Percentiles rank a stretch among this genome's conserved stretches.
These are phyloP conservation scores for Pelecanoides urinatrix DNA, from an alignment of 2,113 vertebrate species.

Conservation along the genomic window DNA sequence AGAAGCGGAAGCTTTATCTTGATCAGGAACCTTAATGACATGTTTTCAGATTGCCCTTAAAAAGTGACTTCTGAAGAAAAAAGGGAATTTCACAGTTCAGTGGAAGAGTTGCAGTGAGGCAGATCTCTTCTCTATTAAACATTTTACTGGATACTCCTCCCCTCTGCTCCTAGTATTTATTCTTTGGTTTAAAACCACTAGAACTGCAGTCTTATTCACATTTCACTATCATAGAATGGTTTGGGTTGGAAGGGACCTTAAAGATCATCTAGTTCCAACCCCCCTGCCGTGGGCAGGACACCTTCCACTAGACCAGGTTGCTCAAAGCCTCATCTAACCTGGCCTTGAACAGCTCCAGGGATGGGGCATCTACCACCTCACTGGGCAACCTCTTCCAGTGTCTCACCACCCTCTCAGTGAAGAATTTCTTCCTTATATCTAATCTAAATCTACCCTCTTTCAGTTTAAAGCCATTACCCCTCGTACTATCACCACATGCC, in stretches of 20 bases:
- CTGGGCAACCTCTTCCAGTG: too few species aligned
- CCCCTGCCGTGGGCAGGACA: neutral
- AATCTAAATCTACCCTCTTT: neutral
- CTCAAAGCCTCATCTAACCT: neutral
- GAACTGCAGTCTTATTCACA: neutral
- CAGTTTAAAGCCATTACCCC: neutral
- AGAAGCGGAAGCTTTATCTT: neutral
- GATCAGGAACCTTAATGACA: neutral
- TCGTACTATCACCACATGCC: neutral
- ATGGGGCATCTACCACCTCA: too few species aligned
- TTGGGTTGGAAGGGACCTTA: neutral
- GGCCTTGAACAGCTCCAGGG: neutral
- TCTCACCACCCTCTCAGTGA: neutral
- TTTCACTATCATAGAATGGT: neutral
- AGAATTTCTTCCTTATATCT: neutral
- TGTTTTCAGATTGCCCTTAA: neutral
- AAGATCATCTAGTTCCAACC: neutral
- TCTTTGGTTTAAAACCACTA: slow-evolving; percentile 5
- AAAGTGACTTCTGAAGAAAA: neutral
- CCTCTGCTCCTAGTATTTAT: neutral
- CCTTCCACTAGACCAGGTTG: neutral
- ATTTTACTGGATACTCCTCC: neutral
- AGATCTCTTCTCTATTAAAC: slow-evolving; percentile 13
- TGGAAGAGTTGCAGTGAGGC: neutral
- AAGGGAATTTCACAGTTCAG: neutral